These are phyloP conservation scores for Leptodactylus fuscus DNA, from an alignment of 2,113 vertebrate genomes.

Conservation along the genomic window DNA sequence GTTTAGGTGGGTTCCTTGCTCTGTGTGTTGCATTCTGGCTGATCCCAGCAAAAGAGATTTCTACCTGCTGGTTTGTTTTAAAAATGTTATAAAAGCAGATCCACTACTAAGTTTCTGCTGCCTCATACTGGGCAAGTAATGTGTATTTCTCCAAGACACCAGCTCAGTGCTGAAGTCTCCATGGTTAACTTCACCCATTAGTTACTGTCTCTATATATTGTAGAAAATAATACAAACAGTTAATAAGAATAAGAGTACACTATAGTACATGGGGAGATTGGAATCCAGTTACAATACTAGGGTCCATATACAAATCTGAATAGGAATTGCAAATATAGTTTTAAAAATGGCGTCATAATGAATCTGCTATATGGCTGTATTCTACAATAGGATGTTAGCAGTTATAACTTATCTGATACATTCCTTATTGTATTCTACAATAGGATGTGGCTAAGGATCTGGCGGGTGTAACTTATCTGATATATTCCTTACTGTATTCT, in stretches of 20 bases:
- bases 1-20: conserved; percentile 47
- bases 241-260: too few relatives aligned
- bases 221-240: neutral
- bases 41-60: conserved; percentile 52
- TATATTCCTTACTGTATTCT: neutral
- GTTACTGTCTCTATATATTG: neutral
- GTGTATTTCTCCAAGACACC: conserved; percentile 14
- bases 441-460: neutral
- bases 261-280: too few relatives aligned
- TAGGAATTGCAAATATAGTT: too few relatives aligned
- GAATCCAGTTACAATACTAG: too few relatives aligned
- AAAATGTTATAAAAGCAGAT: conserved; percentile 42
- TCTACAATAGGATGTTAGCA: too few relatives aligned
- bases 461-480: neutral
- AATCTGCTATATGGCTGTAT: too few relatives aligned
- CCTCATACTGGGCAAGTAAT: conserved; percentile 22
- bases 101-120: conserved; percentile 31
- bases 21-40: conserved; percentile 44
- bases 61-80: conserved; percentile 57
- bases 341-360: too few relatives aligned
- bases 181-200: neutral
- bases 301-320: too few relatives aligned
- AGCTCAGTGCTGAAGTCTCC: neutral
- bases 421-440: neutral
- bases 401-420: neutral